Conservation (phyloP, 2,113 vertebrate genomes). For the Ophiodon elongatus region DNA sequence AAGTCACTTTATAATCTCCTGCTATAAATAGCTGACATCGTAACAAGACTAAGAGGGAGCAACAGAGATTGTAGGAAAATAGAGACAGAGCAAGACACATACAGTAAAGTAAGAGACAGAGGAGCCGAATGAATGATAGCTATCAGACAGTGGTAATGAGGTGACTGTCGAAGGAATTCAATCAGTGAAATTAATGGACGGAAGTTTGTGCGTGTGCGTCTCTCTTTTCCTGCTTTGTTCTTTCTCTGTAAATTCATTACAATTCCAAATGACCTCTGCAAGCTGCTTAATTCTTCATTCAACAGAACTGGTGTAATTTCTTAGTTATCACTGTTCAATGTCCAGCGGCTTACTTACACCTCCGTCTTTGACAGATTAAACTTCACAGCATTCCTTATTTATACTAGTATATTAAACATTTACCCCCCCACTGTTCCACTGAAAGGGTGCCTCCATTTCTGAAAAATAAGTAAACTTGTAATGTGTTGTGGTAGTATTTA, state of each 20-base stretch:
- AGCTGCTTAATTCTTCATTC: slow-evolving; percentile 13
- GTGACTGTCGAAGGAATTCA: slow-evolving; percentile 50
- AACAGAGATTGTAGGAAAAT: not conserved
- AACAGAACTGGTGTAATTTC: slow-evolving; percentile 9
- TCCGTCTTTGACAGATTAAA: slow-evolving; percentile 2
- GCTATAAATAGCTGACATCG: slow-evolving; percentile 44
- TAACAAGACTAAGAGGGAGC: slow-evolving; percentile 4
- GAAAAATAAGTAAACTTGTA: not conserved
- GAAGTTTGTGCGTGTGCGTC: slow-evolving; percentile 10
- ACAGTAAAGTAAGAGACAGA: slow-evolving; percentile 9
- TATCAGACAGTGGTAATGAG: slow-evolving; percentile 54
- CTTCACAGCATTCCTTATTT: not conserved
- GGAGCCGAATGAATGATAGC: slow-evolving; percentile 33
- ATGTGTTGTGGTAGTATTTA: not conserved
- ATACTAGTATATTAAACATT: not conserved
- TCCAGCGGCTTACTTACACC: slow-evolving; percentile 20
- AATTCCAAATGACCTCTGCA: slow-evolving; percentile 22
- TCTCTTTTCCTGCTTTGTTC: slow-evolving; percentile 1
- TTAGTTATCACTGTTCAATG: slow-evolving; percentile 28
- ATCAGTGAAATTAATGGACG: slow-evolving; percentile 52
- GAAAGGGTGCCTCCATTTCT: not conserved
- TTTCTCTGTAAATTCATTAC: slow-evolving; percentile 41
- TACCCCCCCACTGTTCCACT: not conserved
- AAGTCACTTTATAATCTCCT: slow-evolving; percentile 37
- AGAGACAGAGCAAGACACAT: not conserved